Percentiles rank a stretch among this genome's conserved stretches.
phyloP scores from a whole-genome alignment of 2,797 vertebrate genomes.

The Trematomus bernacchii region DNA sequence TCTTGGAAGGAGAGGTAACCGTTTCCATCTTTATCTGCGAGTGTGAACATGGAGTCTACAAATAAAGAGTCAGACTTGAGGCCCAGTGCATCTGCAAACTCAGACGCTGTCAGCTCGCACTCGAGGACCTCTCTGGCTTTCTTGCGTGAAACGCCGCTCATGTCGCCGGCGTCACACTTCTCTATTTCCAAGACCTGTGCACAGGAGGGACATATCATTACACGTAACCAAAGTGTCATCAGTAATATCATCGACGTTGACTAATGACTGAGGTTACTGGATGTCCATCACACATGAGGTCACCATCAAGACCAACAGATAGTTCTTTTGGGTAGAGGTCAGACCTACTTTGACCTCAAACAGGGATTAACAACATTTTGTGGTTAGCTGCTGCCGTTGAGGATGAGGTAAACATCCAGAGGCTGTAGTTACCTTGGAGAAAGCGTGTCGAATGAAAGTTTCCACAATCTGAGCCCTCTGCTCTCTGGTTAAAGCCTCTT shows the following conservation, averaged over 20 bases:
- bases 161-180: slow-evolving; percentile 86
- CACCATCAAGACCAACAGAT: slow-evolving; percentile 60
- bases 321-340: slow-evolving; percentile 58
- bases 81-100: slow-evolving; percentile 93
- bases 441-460: slow-evolving; percentile 94
- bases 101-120: slow-evolving; percentile 92
- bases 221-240: slow-evolving; percentile 43
- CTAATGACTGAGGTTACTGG: slow-evolving; percentile 48
- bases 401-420: slow-evolving; percentile 53
- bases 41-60: slow-evolving; percentile 96
- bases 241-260: slow-evolving; percentile 52
- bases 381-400: slow-evolving; percentile 39
- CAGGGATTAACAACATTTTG: slow-evolving; percentile 58
- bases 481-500: slow-evolving; percentile 90
- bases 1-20: slow-evolving; percentile 97
- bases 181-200: slow-evolving; percentile 92
- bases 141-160: slow-evolving; percentile 82
- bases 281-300: slow-evolving; percentile 47
- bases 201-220: slow-evolving; percentile 41
- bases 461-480: slow-evolving; percentile 92
- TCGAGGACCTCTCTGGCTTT: slow-evolving; percentile 89
- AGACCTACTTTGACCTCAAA: slow-evolving; percentile 59
- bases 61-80: slow-evolving; percentile 93
- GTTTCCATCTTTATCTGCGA: slow-evolving; percentile 96
- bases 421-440: slow-evolving; percentile 88